A percentile compares a stretch with the other conserved stretches of the same genome.
Evolutionary conservation across 2,113 vertebrate genomes (phyloP).

Genomic region (Leptobrachium leishanense): DNA sequence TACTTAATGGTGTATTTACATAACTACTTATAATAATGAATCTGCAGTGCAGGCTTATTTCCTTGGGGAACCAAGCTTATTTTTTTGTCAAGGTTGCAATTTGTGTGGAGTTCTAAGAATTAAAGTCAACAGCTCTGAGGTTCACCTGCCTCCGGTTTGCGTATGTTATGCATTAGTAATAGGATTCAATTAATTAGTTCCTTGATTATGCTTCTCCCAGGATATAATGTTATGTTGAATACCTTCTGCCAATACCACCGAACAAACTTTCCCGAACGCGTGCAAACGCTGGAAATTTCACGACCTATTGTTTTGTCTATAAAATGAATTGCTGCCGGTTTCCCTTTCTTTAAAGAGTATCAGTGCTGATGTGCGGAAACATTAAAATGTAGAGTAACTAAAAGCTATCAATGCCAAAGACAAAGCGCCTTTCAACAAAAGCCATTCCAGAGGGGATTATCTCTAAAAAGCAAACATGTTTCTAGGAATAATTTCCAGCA

Average conservation of each 20-base stretch:
- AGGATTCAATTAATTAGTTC: constrained; percentile 48
- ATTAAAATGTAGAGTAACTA: constrained; percentile 56
- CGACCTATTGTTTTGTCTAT: constrained; percentile 53
- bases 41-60: constrained; percentile 22
- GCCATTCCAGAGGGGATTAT: constrained; percentile 47
- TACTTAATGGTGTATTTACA: constrained; percentile 24
- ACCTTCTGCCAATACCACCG: constrained; percentile 50
- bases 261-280: constrained; percentile 51
- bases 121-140: constrained; percentile 38
- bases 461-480: constrained; percentile 37
- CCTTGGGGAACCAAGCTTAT: constrained; percentile 26
- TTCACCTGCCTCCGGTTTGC: constrained; percentile 37
- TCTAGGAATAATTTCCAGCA: not conserved
- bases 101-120: constrained; percentile 27
- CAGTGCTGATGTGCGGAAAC: constrained; percentile 57
- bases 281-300: constrained; percentile 47
- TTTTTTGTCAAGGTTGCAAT: constrained; percentile 36
- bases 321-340: constrained; percentile 50
- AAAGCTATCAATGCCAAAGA: constrained; percentile 57
- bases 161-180: constrained; percentile 40
- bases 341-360: constrained; percentile 56
- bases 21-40: constrained; percentile 31
- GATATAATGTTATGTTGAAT: constrained; percentile 58
- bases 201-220: constrained; percentile 48
- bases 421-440: constrained; percentile 51